Percentiles rank a stretch among this genome's conserved stretches.
phyloP scores from a whole-genome alignment of 92 coral and sea anemone genomes.

The Epizoanthus rinbou region DNA sequence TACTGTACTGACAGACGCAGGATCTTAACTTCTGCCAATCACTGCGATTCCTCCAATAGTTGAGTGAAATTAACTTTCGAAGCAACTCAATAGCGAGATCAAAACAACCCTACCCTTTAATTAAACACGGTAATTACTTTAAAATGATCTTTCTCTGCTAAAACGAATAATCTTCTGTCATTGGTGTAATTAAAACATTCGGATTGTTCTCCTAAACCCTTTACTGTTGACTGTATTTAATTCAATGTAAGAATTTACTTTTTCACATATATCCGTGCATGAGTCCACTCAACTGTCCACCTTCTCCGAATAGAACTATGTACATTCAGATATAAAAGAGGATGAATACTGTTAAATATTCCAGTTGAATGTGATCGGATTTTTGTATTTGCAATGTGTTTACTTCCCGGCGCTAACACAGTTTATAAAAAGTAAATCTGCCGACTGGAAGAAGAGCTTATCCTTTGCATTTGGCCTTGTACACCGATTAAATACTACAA shows the following conservation, averaged over 20 bases:
- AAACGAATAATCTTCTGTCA: slow-evolving; percentile 19
- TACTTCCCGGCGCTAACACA: slow-evolving; percentile 1
- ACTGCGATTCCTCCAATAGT: not conserved
- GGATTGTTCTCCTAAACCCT: not conserved
- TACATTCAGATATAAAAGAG: not conserved
- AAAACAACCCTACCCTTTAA: slow-evolving; percentile 21
- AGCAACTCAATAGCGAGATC: not conserved
- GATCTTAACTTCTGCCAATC: slow-evolving; percentile 13
- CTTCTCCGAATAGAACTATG: not conserved
- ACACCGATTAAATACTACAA: slow-evolving; percentile 11
- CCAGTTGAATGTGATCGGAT: slow-evolving; percentile 9
- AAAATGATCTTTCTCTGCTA: slow-evolving; percentile 27
- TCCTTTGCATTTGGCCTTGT: slow-evolving; percentile 7
- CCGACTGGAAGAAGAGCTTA: not conserved
- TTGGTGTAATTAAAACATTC: slow-evolving; percentile 7
- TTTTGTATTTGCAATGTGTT: not conserved
- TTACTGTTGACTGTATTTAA: not conserved
- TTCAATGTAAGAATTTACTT: slow-evolving; percentile 6
- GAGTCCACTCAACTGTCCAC: not conserved
- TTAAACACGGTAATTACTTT: slow-evolving; percentile 33
- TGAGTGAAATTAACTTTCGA: slow-evolving; percentile 5
- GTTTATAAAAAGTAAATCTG: slow-evolving; percentile 10
- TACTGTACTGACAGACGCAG: not conserved
- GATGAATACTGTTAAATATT: slow-evolving; percentile 4
- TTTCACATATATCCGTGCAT: not conserved